Conservation (phyloP, 2,113 vertebrate species). For the Cynoglossus semilaevis region DNA sequence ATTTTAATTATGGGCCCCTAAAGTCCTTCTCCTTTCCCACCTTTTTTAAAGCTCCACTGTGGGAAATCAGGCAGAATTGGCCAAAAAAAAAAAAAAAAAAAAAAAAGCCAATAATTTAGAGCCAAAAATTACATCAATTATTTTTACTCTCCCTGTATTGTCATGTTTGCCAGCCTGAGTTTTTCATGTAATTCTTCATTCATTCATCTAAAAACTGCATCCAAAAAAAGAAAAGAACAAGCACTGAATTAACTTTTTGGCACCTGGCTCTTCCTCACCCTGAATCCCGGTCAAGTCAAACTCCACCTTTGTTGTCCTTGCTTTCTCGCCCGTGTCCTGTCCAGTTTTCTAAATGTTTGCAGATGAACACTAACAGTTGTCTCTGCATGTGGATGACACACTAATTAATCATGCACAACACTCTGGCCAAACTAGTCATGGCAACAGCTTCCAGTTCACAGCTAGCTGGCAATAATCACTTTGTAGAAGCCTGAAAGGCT, state of each 20-base stretch:
- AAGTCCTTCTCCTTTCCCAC: too few species aligned
- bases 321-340: constrained; percentile 27
- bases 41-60: too few species aligned
- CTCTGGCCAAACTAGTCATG: constrained; percentile 35
- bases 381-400: constrained; percentile 61
- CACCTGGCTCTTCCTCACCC: not conserved
- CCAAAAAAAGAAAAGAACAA: constrained; percentile 1
- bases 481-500: constrained; percentile 49
- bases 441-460: constrained; percentile 49
- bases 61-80: too few species aligned
- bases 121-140: too few species aligned
- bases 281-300: constrained; percentile 9
- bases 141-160: too few species aligned
- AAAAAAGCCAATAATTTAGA: too few species aligned
- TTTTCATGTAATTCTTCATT: too few species aligned
- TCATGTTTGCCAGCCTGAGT: too few species aligned
- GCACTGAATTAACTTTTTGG: not conserved
- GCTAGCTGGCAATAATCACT: constrained; percentile 52
- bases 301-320: constrained; percentile 21
- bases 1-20: too few species aligned
- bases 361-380: constrained; percentile 69
- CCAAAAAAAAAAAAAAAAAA: too few species aligned
- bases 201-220: not conserved
- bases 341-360: constrained; percentile 65
- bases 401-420: constrained; percentile 67